phyloP scores from a whole-genome alignment of 2,888 invertebrate genomes.

The Chrysolina oricalcia region DNA sequence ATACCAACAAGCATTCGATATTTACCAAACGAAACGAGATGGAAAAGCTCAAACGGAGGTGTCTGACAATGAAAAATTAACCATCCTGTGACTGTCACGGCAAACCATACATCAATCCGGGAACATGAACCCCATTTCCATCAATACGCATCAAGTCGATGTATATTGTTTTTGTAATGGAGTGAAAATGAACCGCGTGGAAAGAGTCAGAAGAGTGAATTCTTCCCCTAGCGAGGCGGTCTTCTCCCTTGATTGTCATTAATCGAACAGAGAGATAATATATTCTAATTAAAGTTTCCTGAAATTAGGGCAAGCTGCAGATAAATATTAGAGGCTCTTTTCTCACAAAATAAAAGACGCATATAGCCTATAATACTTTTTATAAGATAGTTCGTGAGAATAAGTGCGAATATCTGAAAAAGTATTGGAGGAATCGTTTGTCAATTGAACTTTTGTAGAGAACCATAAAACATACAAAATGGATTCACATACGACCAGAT shows the following conservation, averaged over 20 bases:
- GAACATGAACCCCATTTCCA: slow-evolving; percentile 20
- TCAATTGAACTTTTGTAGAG: no score
- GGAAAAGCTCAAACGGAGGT: not conserved
- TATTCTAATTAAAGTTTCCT: slow-evolving; percentile 61
- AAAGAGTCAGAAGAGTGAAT: not conserved
- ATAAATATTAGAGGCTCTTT: not conserved
- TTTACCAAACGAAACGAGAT: not conserved
- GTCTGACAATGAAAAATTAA: slow-evolving; percentile 29
- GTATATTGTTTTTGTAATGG: slow-evolving; percentile 31
- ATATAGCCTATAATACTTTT: no score
- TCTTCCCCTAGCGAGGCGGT: not conserved
- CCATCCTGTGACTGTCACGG: slow-evolving; percentile 23
- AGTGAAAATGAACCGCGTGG: slow-evolving; percentile 12
- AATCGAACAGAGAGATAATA: slow-evolving; percentile 60
- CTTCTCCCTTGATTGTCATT: slow-evolving; percentile 54
- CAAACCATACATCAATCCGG: slow-evolving; percentile 24
- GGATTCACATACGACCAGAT: no score
- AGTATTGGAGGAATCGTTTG: no score
- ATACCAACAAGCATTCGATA: not conserved
- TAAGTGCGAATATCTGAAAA: not conserved
- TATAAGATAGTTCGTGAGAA: no score
- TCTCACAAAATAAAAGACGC: not conserved
- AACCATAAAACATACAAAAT: no score
- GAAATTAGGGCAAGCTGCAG: slow-evolving; percentile 19
- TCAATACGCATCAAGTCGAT: slow-evolving; percentile 28